Base-by-base conservation (phyloP, 2,888 invertebrate species). In the Hofmannophila pseudospretella region DNA sequence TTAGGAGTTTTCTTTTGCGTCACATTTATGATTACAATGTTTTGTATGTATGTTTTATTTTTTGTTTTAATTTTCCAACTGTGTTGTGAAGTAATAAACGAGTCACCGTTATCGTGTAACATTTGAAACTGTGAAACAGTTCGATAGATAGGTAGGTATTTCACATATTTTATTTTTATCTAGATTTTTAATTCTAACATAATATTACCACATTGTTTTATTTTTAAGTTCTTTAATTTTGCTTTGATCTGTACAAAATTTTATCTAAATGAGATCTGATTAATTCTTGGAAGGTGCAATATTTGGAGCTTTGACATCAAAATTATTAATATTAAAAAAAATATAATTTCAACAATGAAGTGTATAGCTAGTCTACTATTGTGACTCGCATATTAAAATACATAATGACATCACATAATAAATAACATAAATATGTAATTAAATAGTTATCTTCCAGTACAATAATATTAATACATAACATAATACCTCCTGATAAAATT, bases 211-310 rank as follows among this genome's bases (percentile, higher is more conserved):
- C 54, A 67, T 75, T 79, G 70, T 74, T 75, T 71, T 77, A 67
- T 62, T 62, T 66, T 56, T 80, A 81, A 79, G 85, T 78, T 72
- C 68, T 64, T 60, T 86, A 74, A 84, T 86, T 86, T 86, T 86
- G 86, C 86, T 86, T 86, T 86, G 86, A 84, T 82, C 68, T 80
- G 81, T 82, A 68, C 60, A 64, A 71, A 77, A 65, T 65, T 58
- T 69, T 67, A 72, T 62, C 71, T 64, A 59, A 58, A 53, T 54
- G 65, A 79, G 85, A 84, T 82, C 84, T 82, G 84, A 84, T 73
- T 69, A 52, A 54, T 54, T 51, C 4, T 62, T 47, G 53, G 30
- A 54, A 54, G 67, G 73, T 77, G 70, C 65, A 67, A 65, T 69
- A 49, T 46, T 53, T 53, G 44, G 45, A 9, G 9, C 3, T 11